Conservation (phyloP, 2,113 vertebrate genomes). For the Tylochromis polylepis region DNA sequence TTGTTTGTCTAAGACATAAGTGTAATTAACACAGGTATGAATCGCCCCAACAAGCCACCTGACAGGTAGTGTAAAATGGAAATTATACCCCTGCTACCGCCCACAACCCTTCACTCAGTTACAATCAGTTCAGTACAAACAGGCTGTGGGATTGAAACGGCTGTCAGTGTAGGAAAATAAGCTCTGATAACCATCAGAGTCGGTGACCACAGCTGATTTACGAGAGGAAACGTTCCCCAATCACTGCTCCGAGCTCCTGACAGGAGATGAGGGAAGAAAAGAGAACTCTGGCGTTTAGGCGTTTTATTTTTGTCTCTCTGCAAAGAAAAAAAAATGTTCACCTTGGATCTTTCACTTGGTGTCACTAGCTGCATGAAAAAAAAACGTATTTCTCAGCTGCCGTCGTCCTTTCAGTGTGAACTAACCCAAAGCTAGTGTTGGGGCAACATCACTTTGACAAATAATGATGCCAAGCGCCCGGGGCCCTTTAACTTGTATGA, state of each 20-base stretch:
- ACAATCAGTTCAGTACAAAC: not conserved
- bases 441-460: not conserved
- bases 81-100: not conserved
- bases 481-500: not conserved
- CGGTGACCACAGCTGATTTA: not conserved
- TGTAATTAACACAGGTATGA: not conserved
- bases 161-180: conserved; percentile 8
- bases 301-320: not conserved
- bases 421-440: not conserved
- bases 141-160: not conserved
- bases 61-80: not conserved
- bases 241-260: not conserved
- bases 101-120: not conserved
- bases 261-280: not conserved
- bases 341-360: not conserved
- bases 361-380: not conserved
- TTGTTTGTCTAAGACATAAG: not conserved
- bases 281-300: too few relatives aligned
- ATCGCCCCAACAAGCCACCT: not conserved
- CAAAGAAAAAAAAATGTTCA: not conserved
- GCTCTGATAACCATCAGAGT: not conserved
- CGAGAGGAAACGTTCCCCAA: not conserved
- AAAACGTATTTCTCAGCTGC: not conserved
- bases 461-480: not conserved
- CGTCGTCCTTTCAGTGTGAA: not conserved